These are phyloP conservation scores for Drosophila kanekoi DNA, from an alignment of 2,888 invertebrate species.

Conservation along the genomic window DNA sequence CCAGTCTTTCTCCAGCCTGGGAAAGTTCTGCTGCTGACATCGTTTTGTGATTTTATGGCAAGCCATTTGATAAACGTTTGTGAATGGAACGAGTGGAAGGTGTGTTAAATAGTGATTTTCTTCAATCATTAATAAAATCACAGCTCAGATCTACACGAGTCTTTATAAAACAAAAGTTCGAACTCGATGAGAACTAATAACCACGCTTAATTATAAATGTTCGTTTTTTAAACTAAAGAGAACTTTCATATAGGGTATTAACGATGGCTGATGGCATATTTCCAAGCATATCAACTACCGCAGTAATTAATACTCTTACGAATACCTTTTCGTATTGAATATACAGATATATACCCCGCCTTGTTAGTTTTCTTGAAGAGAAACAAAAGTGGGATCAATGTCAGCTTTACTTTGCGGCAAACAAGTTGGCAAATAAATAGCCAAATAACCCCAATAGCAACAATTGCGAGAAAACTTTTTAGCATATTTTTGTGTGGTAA, in stretches of 20 bases:
- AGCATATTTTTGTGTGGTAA: conserved; percentile 5
- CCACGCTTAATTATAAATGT: background rate
- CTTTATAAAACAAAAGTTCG: background rate
- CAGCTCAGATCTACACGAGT: background rate
- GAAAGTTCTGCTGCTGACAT: conserved; percentile 65
- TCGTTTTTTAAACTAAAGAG: no score
- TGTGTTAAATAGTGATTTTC: conserved; percentile 12
- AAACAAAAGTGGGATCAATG: no score
- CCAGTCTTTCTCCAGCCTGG: conserved; percentile 39
- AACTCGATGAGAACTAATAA: background rate
- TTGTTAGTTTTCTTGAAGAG: no score
- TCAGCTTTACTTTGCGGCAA: no score
- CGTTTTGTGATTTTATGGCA: conserved; percentile 46
- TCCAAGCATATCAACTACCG: no score
- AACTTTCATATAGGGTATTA: no score
- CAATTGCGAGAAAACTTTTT: conserved; percentile 3
- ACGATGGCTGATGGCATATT: no score
- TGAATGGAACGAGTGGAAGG: conserved; percentile 15
- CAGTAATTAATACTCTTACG: no score
- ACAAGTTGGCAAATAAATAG: conserved; percentile 3
- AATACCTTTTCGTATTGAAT: no score
- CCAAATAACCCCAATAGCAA: conserved; percentile 3
- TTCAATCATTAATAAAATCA: conserved; percentile 9
- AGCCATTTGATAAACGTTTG: conserved; percentile 18
- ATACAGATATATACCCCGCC: no score